Evolutionary conservation across 2,888 invertebrate genomes (phyloP), one percentile per base, ranked within the genome.

Genomic region (Sesia apiformis): DNA sequence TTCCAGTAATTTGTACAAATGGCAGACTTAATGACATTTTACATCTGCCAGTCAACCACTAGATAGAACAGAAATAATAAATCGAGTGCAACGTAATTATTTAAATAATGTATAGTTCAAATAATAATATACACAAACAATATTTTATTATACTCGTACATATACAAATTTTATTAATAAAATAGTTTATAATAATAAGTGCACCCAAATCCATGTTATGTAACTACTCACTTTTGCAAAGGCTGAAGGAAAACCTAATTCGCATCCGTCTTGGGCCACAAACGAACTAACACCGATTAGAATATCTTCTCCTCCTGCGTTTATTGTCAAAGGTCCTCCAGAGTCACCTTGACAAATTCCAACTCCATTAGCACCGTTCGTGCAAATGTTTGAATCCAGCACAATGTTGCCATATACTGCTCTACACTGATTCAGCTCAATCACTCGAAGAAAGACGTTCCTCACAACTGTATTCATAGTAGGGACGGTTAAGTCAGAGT

Each of bases 311-410:
- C 77, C 79, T 6, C 38, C 41, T 53, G 65, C 63, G 51, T 65
- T 70, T 42, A 77, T 58, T 3, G 77, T 75, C 52, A 83, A 58
- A 4, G 84, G 84, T 4, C 84, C 84, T 1, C 83, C 84, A 0
- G 84, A 84, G 58, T 84, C 84, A 3, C 84, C 84, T 56, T 73
- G 76, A 60, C 85, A 85, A 56, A 84, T 84, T 3, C 84, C 84
- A 43, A 81, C 79, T 7, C 78, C 80, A 7, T 83, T 82, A 4
- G 59, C 55, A 4, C 84, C 84, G 53, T 67, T 75, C 3, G 84
- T 86, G 57, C 84, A 84, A 55, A 85, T 73, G 57, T 84, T 84
- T 0, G 81, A 77, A 53, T 81, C 70, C 60, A 70, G 60, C 49
- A 84, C 68, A 3, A 70, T 50, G 40, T 65, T 39, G 3, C 81